Evolutionary conservation across 2,797 vertebrate genomes (phyloP), one percentile per base, ranked within the genome.

Genomic region (Arctocebus calabarensis): DNA sequence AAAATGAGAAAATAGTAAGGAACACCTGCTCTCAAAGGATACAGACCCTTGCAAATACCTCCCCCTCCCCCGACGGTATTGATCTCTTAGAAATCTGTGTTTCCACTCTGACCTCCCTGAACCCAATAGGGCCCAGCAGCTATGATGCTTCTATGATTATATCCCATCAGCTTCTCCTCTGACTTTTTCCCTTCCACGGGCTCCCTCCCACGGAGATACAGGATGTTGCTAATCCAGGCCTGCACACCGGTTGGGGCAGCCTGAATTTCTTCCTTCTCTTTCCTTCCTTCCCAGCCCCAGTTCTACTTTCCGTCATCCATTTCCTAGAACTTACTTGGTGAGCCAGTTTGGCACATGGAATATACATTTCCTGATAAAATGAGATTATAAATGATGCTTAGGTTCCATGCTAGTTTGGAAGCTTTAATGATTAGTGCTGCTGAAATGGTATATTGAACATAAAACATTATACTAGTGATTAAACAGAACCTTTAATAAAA

Each of bases 401-500:
- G 22, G 85, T 40, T 94, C 20, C 2, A 16, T 27, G 48, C 66
- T 86, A 55, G 29, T 93, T 92, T 29, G 59, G 88, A 82, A 93
- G 19, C 17, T 74, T 81, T 89, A 79, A 92, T 94, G 90, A 82
- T 77, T 70, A 82, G n/a, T 91, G 57, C 81, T 84, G 55, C 17
- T 93, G 40, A 89, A 87, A 85, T 89, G 59, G 61, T 43, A 74
- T 88, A 84, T 64, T 66, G 34, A 59, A 48, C 74, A 90, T 87
- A 96, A 93, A 90, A 68, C 34, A 77, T 68, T 90, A 11, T 5
- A 59, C 37, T 95, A 90, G 77, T 78, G 91, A 90, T 93, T 96
- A 90, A 93, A 37, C 55, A 92, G 93, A 96, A 62, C 19, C 66
- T 75, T 95, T 92, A 92, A 93, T 94, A 94, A 75, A 95, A 93